Base-by-base conservation (phyloP, 2,113 vertebrate species). In the Entomyzon cyanotis region DNA sequence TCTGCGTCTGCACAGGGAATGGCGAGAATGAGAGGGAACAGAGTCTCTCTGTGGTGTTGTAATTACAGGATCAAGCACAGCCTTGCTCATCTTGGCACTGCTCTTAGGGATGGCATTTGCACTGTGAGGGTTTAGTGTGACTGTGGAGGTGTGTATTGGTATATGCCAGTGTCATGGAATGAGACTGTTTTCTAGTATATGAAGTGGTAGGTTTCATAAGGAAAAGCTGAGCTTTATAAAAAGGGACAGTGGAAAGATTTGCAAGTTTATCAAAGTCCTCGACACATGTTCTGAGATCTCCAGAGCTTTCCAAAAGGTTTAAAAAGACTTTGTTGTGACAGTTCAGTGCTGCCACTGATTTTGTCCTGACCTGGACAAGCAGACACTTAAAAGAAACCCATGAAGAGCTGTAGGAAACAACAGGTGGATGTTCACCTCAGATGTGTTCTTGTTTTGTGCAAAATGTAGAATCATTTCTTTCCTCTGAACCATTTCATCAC, bases 111-210 rank as follows among this genome's bases (percentile, higher is more conserved):
- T 35, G 58, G 28, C 31, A 1, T 85, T 79, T 44, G 52, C 46
- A 14, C 31, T 3, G 35, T 1, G 13, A 24, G 13, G 6, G n/a
- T 17, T 89, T 37, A 19, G 37, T 55, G 44, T 37, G 39, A 70
- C 24, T 9, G 53, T 21, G 17, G 27, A n/a, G 33, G 4, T 22
- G 10, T 35, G 23, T 24, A 3, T 52, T 81, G 35, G 8, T n/a
- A 4, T 2, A 2, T n/a, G 53, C 35, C 49, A 37, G 6, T 18
- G 2, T 18, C 0, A 0, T 22, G 47, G 37, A 56, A 37, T 37
- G 46, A 50, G 42, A 49, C 53, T 83, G 0, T 44, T 82, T 84
- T 58, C 46, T 37, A 52, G 41, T 31, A 5, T 3, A 9, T 17
- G 28, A 50, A 37, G 22, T 50, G 28, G 41, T 22, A 31, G 46